Evolutionary conservation across 1,140 invertebrate species (phyloP).

Genomic region (Monomorium pharaonis): DNA sequence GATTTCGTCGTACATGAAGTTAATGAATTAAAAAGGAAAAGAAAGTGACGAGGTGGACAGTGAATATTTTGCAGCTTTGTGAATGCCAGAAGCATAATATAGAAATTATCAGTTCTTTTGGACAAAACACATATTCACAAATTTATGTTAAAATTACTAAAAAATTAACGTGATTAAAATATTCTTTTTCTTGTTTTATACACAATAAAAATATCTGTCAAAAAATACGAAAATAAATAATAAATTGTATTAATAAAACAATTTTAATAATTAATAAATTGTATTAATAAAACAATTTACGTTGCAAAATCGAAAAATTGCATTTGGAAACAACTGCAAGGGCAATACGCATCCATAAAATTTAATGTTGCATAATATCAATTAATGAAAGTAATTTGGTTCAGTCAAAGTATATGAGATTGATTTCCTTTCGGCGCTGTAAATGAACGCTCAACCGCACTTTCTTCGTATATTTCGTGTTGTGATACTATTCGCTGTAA

Average conservation of each 20-base stretch:
- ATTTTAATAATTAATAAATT: conserved; percentile 24
- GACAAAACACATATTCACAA: background rate
- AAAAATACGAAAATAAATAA: conserved; percentile 9
- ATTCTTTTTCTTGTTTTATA: conserved; percentile 4
- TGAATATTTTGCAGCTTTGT: background rate
- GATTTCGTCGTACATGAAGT: conserved; percentile 8
- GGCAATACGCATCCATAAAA: conserved; percentile 21
- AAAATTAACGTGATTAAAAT: conserved; percentile 31
- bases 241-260: background rate
- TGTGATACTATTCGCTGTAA: conserved; percentile 82
- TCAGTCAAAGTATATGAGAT: conserved; percentile 51
- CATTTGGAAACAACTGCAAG: conserved; percentile 4
- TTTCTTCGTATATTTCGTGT: conserved; percentile 82
- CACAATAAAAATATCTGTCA: background rate
- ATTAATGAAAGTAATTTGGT: conserved; percentile 39
- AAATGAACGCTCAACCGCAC: conserved; percentile 65
- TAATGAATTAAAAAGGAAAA: conserved; percentile 46
- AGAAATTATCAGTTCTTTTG: background rate
- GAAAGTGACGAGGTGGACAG: conserved; percentile 25
- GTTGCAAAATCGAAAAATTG: conserved; percentile 1
- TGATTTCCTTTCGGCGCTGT: conserved; percentile 48
- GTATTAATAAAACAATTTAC: background rate
- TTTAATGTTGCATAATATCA: conserved; percentile 25
- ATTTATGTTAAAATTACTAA: background rate
- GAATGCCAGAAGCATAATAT: background rate